A percentile compares a stretch with the other conserved stretches of the same genome.
phyloP scores from a whole-genome alignment of 1,140 invertebrate species.

The Drosophila subobscura region DNA sequence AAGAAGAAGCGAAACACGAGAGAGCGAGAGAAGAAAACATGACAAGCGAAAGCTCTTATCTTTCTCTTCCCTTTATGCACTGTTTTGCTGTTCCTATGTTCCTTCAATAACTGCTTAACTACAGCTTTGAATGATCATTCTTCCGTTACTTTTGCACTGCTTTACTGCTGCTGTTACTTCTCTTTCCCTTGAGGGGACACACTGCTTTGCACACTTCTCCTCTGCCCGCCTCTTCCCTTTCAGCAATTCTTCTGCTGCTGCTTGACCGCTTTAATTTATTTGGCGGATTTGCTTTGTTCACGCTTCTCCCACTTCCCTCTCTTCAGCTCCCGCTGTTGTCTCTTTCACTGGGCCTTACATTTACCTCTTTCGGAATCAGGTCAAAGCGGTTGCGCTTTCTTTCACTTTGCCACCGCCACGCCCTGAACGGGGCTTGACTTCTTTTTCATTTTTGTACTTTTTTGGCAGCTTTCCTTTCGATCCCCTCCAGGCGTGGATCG shows the following conservation, averaged over 20 bases:
- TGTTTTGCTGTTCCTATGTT: not conserved
- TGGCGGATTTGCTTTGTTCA: slow-evolving; percentile 66
- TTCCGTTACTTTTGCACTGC: no score
- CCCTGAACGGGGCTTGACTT: slow-evolving; percentile 28
- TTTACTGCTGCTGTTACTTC: no score
- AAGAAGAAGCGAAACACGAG: slow-evolving; percentile 16
- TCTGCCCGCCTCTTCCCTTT: not conserved
- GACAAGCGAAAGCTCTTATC: slow-evolving; percentile 53
- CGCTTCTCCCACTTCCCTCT: slow-evolving; percentile 40
- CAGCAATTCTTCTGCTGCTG: slow-evolving; percentile 11
- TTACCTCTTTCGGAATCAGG: slow-evolving; percentile 65
- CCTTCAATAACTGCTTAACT: not conserved
- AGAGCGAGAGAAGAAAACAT: slow-evolving; percentile 34
- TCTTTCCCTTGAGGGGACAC: no score
- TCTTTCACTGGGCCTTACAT: slow-evolving; percentile 39
- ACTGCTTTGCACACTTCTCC: slow-evolving; percentile 4
- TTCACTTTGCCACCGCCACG: slow-evolving; percentile 63
- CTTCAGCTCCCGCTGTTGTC: slow-evolving; percentile 21
- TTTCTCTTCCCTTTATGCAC: not conserved
- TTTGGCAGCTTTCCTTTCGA: slow-evolving; percentile 48
- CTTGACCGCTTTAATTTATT: slow-evolving; percentile 54
- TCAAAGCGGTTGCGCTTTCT: slow-evolving; percentile 78
- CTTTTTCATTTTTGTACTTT: slow-evolving; percentile 24
- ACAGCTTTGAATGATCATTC: no score
- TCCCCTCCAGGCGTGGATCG: slow-evolving; percentile 2